These are phyloP conservation scores for Entomobrya multifasciata DNA, from an alignment of 2,888 invertebrate species.

Conservation along the genomic window DNA sequence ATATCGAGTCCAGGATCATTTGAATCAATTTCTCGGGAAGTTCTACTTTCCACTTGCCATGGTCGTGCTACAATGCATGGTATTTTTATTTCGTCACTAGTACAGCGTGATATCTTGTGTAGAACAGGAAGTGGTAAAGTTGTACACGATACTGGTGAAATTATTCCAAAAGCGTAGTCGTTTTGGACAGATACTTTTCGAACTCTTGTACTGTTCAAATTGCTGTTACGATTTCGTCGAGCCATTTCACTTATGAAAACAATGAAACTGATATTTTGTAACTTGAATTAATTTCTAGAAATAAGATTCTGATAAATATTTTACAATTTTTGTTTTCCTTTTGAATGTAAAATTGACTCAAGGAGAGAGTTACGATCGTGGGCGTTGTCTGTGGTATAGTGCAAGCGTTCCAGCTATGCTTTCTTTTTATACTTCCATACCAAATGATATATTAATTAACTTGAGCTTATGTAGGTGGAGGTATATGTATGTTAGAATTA, in stretches of 20 bases:
- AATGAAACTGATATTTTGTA: constrained; percentile 6
- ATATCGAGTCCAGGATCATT: constrained; percentile 41
- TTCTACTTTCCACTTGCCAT: constrained; percentile 57
- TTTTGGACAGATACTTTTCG: constrained; percentile 75
- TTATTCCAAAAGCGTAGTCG: constrained; percentile 75
- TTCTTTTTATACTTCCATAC: constrained; percentile 5
- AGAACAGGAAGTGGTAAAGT: constrained; percentile 38
- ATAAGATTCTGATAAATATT: background rate
- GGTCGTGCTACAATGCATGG: constrained; percentile 57
- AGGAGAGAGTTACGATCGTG: background rate
- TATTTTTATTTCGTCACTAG: constrained; percentile 47
- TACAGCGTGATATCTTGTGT: constrained; percentile 10
- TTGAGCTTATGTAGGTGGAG: no score
- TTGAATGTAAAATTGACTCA: background rate
- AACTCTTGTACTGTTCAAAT: constrained; percentile 6
- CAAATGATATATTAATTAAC: no score
- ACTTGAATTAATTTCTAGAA: background rate
- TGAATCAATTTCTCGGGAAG: background rate
- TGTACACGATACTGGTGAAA: constrained; percentile 69
- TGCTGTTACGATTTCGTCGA: constrained; percentile 28
- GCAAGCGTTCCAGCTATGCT: background rate
- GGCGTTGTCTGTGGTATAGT: constrained; percentile 31
- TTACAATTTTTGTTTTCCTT: background rate
- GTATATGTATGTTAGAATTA: no score
- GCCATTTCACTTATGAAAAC: constrained; percentile 42